Conservation (phyloP, 2,797 vertebrate genomes). For the Hypotaenidia philippensis region DNA sequence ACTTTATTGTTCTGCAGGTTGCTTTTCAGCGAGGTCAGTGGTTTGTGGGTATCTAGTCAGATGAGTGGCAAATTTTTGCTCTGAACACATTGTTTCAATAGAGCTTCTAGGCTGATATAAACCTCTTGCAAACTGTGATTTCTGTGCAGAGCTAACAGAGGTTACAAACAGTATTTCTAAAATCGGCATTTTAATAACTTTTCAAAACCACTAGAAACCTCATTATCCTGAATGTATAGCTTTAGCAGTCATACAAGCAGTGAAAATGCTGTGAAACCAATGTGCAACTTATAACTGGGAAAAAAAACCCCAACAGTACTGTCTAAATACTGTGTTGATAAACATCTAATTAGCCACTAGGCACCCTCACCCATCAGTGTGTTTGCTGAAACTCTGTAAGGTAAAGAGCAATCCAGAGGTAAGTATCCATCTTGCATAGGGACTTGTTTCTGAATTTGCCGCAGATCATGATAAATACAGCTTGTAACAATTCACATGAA, state of each 20-base stretch:
- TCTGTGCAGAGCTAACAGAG: conserved; percentile 1
- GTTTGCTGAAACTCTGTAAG: conserved; percentile 52
- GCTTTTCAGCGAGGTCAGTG: not conserved
- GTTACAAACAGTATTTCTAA: conserved; percentile 42
- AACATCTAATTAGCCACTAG: conserved; percentile 3
- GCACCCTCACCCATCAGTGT: conserved; percentile 16
- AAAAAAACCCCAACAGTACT: not conserved
- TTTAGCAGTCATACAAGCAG: conserved; percentile 22
- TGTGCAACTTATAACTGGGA: conserved; percentile 3
- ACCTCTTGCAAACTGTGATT: conserved; percentile 27
- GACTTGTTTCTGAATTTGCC: conserved; percentile 54
- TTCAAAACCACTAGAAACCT: conserved; percentile 38
- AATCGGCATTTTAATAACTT: conserved; percentile 65
- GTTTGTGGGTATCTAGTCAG: not conserved
- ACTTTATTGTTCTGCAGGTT: not conserved
- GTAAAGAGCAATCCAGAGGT: conserved; percentile 12
- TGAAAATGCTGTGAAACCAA: conserved; percentile 36
- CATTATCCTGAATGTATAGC: conserved; percentile 23
- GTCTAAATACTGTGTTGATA: conserved; percentile 30
- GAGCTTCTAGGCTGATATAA: not conserved
- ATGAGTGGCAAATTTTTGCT: not conserved
- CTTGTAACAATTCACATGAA: not conserved
- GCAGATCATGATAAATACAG: not conserved
- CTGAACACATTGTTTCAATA: not conserved
- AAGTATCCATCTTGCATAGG: conserved; percentile 33